Base-by-base conservation (phyloP, 2,113 vertebrate species). In the Hepsetus odoe region DNA sequence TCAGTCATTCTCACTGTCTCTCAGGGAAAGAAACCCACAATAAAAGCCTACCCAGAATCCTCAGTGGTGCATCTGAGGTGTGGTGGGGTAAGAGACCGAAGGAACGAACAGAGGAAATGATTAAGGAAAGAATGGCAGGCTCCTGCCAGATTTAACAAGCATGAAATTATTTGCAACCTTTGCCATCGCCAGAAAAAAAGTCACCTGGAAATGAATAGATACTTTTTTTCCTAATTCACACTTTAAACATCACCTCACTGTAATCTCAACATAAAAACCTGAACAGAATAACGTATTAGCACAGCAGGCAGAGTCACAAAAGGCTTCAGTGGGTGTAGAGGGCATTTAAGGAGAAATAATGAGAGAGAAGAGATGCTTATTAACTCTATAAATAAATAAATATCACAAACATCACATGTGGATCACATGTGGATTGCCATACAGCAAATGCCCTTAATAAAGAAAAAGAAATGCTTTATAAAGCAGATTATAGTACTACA, bases 151-250 rank as follows among this genome's bases (percentile, higher is more conserved):
- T 81, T 89, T 87, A 86, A 91, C 90, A 91, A 85, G 80, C 90
- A 86, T 92, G 90, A 92, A 93, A 93, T 91, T 85, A 87, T 86
- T 86, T 71, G 55, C 80, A 86, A 88, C 71, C 81, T 18, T 18
- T 59, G 71, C 70, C 64, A 87, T 82, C 80, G 79, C 70, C 82
- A 85, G 79, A 83, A 89, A 38, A 91, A 90, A 77, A 84, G 89
- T 88, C 88, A 91, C 86, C 87, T 88, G 85, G 80, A 82, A 89
- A 89, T 88, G n/a, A 90, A 88, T 84, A 83, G 59, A 58, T 70
- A 82, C 66, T 85, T 78, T 20, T 38, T 33, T 18, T 85, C 46
- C 62, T 61, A 79, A 80, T 70, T 65, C 71, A 70, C n/a, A 82
- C 80, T 65, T 56, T 72, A 40, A 71, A 59, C 56, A 14, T 72